phyloP scores from a whole-genome alignment of 2,113 vertebrate genomes.

The Ictalurus punctatus region DNA sequence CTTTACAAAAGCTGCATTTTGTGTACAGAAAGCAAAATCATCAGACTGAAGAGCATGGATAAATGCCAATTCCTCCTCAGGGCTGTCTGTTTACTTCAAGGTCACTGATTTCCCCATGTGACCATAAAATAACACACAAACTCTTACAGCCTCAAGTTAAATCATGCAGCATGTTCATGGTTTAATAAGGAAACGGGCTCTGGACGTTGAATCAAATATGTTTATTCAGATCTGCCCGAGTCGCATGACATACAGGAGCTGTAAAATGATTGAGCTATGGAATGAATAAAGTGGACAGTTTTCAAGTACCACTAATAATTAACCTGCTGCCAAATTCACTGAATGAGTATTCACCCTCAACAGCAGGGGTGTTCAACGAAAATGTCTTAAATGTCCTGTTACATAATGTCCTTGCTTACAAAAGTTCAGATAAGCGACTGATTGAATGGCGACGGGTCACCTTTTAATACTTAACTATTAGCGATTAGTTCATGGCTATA shows the following conservation, averaged over 20 bases:
- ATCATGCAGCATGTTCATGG: conserved; percentile 9
- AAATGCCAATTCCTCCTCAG: conserved; percentile 52
- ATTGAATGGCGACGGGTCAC: not conserved
- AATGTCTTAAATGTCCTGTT: not conserved
- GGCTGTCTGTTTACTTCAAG: conserved; percentile 45
- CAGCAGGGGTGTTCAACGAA: not conserved
- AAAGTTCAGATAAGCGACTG: not conserved
- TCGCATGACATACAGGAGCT: not conserved
- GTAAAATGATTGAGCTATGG: not conserved
- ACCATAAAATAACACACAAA: conserved; percentile 1
- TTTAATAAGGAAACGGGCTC: not conserved
- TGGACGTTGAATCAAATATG: not conserved
- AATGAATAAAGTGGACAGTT: not conserved
- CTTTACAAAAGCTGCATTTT: conserved; percentile 5
- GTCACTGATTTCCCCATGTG: conserved; percentile 43
- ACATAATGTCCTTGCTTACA: not conserved
- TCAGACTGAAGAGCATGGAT: conserved; percentile 24
- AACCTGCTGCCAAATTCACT: not conserved
- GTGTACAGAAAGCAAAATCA: conserved; percentile 32
- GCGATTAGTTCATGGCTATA: not conserved
- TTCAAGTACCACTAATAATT: not conserved
- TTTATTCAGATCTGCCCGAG: not conserved
- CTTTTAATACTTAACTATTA: not conserved
- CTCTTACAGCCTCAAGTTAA: not conserved
- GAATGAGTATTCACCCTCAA: not conserved